Evolutionary conservation across 2,888 invertebrate species (phyloP).

Genomic region (Drosophila rubida): DNA sequence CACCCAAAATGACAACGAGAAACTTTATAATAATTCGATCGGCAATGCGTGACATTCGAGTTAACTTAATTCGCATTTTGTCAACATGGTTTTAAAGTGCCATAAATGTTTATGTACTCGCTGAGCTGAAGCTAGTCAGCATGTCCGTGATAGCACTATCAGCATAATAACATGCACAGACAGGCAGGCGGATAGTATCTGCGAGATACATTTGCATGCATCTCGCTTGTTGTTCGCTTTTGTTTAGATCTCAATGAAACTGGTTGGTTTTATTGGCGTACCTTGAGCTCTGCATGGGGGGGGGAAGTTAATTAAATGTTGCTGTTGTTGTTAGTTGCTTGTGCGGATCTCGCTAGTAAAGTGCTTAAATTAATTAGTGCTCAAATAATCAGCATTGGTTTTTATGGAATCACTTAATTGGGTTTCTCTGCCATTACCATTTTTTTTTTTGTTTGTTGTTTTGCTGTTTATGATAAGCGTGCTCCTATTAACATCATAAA

Average conservation of each 20-base stretch:
- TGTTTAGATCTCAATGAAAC: conserved; percentile 12
- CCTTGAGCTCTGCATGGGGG: background rate
- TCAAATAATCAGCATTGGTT: background rate
- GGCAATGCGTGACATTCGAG: too few species aligned
- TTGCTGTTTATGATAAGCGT: conserved; percentile 7
- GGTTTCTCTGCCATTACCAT: background rate
- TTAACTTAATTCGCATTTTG: background rate
- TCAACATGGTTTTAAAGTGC: background rate
- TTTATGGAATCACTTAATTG: conserved; percentile 4
- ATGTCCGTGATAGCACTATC: conserved; percentile 7
- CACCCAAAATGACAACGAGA: too few species aligned
- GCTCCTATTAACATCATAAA: conserved; percentile 14
- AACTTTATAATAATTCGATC: too few species aligned
- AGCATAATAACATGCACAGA: conserved; percentile 3
- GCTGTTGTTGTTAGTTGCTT: conserved; percentile 1
- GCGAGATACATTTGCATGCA: conserved; percentile 15
- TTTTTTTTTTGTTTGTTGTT: background rate
- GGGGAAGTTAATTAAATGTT: background rate
- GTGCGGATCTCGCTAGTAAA: background rate
- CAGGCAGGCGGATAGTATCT: conserved; percentile 1
- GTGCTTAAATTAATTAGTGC: conserved; percentile 3
- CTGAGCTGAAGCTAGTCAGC: conserved; percentile 2
- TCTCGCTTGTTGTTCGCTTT: background rate
- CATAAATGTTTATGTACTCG: background rate
- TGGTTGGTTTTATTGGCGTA: conserved; percentile 1